Evolutionary conservation across 1,140 invertebrate genomes (phyloP).

Genomic region (Lethocerus indicus): DNA sequence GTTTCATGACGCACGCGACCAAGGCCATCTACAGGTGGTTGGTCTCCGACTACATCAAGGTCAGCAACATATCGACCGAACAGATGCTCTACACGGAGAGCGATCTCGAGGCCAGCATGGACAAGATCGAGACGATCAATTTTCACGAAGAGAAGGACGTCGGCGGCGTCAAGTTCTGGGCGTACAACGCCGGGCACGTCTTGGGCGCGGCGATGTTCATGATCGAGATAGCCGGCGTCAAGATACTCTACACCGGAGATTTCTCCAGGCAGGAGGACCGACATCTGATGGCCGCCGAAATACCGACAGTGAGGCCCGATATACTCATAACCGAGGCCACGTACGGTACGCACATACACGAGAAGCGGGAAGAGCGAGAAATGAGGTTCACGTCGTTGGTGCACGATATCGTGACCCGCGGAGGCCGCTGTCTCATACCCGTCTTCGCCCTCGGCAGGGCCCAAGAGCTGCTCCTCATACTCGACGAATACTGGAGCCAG

Average conservation of each 20-base stretch:
- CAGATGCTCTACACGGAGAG: constrained; percentile 96
- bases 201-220: constrained; percentile 99
- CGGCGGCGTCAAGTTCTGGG: constrained; percentile 93
- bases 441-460: constrained; percentile 97
- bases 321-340: constrained; percentile 97
- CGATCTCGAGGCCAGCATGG: constrained; percentile 94
- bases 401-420: constrained; percentile 88
- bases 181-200: constrained; percentile 97
- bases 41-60: constrained; percentile 98
- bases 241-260: constrained; percentile 93
- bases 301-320: constrained; percentile 89
- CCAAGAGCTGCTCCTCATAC: constrained; percentile 88
- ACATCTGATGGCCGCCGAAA: constrained; percentile 98
- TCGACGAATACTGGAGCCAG: constrained; percentile 97
- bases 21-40: constrained; percentile 99
- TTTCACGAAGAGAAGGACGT: constrained; percentile 98
- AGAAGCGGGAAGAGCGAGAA: constrained; percentile 93
- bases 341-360: constrained; percentile 98
- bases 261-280: constrained; percentile 97
- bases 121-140: constrained; percentile 96
- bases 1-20: constrained; percentile 99
- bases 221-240: constrained; percentile 98
- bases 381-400: constrained; percentile 86
- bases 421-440: constrained; percentile 93
- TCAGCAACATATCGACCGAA: constrained; percentile 92